phyloP scores from a whole-genome alignment of 2,113 vertebrate genomes.

The Chloebia gouldiae region DNA sequence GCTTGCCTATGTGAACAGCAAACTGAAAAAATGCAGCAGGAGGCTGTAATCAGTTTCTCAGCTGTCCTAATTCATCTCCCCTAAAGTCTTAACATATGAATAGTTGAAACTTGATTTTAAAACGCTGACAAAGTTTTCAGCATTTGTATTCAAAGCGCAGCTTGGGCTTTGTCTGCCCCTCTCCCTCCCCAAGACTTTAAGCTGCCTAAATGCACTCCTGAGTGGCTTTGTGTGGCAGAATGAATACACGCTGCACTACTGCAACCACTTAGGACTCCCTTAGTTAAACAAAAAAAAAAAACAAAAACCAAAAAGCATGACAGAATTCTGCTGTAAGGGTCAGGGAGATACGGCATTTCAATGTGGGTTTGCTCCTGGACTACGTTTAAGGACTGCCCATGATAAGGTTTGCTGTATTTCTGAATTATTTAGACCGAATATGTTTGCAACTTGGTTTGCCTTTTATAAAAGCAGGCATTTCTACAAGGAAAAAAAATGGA shows the following conservation, averaged over 20 bases:
- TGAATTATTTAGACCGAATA: not conserved
- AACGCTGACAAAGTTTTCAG: conserved; percentile 17
- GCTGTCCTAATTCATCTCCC: conserved; percentile 34
- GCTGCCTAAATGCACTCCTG: not conserved
- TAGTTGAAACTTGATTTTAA: conserved; percentile 51
- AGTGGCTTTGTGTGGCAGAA: not conserved
- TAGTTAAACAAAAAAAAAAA: not conserved
- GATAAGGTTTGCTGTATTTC: not conserved
- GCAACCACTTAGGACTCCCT: not conserved
- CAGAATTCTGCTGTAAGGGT: not conserved
- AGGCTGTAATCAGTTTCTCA: conserved; percentile 21
- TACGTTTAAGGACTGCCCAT: not conserved
- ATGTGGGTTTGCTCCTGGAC: not conserved
- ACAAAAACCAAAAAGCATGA: not conserved
- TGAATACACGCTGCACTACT: not conserved
- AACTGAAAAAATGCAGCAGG: not conserved
- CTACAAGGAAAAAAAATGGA: not conserved
- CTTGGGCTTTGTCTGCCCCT: conserved; percentile 17
- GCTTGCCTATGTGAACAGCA: not conserved
- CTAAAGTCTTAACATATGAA: conserved; percentile 43
- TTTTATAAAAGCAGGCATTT: not conserved
- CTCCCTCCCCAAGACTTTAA: not conserved
- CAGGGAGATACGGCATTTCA: not conserved
- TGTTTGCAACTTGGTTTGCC: not conserved
- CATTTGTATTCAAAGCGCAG: not conserved